Base-by-base conservation (phyloP, 2,888 invertebrate genomes). In the Kryphioiulus occultus region DNA sequence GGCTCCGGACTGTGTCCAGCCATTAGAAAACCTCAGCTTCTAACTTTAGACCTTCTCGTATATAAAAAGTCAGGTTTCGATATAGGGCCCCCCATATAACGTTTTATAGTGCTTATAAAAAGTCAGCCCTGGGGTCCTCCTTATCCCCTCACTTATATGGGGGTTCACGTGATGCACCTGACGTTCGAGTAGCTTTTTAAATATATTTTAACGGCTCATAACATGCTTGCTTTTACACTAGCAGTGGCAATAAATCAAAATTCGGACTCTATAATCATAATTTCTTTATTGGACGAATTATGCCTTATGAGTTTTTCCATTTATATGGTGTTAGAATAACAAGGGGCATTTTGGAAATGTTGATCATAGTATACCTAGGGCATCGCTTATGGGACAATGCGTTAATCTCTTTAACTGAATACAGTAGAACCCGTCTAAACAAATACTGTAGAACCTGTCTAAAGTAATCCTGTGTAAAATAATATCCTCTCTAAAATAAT, bases 221-320 rank as follows among this genome's bases (percentile, higher is more conserved):
- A 78, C 78, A 12, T 78, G 78, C 78, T 32, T 4, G 17, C 68
- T 68, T 68, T 26, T 26, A 26, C 26, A 26, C 12, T 2, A 78
- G 26, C 78, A 78, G 26, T 30, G 78, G 30, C 78, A 78, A 78
- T 78, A 78, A 78, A 78, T 78, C 78, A 78, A 78, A 78, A 78
- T 78, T 78, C 15, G 35, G 30, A 68, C 68, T 68, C 78, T 78
- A 78, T 78, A 78, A 78, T 78, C 78, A 30, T 78, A 78, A 78
- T 78, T 78, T 78, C 78, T 78, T 78, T 78, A 78, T 78, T 78
- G 30, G 78, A 30, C 78, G 78, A 78, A 78, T 78, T 78, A 78
- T 78, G 78, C 30, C 78, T 78, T 78, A 78, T 78, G 30, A 78
- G 78, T 78, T 78, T 17, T 30, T 78, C 30, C n/a, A n/a, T n/a